Percentiles rank a stretch among this genome's conserved stretches.
Conservation (phyloP, 1,140 invertebrate species). For the Meloidogyne exigua region DNA sequence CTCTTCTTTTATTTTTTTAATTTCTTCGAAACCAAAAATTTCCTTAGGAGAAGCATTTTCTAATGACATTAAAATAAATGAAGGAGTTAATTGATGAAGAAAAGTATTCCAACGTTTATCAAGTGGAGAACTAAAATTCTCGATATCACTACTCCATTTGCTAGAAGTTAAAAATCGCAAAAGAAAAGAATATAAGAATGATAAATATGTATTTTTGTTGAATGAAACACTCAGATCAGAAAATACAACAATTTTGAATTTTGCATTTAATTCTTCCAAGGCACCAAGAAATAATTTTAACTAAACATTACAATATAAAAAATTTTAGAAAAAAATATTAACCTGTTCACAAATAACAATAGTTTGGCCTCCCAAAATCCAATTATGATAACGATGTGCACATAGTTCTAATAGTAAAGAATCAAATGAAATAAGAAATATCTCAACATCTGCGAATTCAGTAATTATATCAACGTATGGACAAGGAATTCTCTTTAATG, state of each 20-base stretch:
- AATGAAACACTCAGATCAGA: constrained; percentile 50
- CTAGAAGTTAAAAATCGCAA: constrained; percentile 35
- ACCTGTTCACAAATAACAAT: constrained; percentile 57
- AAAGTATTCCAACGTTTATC: constrained; percentile 54
- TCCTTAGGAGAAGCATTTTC: constrained; percentile 39
- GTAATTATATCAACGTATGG: constrained; percentile 55
- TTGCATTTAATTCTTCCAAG: constrained; percentile 54
- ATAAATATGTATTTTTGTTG: constrained; percentile 50
- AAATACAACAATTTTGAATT: constrained; percentile 61
- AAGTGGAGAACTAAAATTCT: constrained; percentile 50
- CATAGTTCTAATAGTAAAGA: constrained; percentile 54
- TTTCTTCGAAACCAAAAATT: neutral
- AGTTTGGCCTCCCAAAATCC: constrained; percentile 59
- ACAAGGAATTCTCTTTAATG: constrained; percentile 42
- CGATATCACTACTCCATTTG: constrained; percentile 42
- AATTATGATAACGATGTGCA: constrained; percentile 62
- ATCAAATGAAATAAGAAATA: constrained; percentile 61
- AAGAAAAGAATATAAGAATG: constrained; percentile 51
- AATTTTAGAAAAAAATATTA: constrained; percentile 2
- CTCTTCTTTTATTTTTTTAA: neutral
- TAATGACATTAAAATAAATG: constrained; percentile 55
- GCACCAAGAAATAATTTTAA: constrained; percentile 50
- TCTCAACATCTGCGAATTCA: constrained; percentile 63
- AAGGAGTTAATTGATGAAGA: constrained; percentile 57
- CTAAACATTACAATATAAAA: constrained; percentile 20